A percentile compares a stretch with the other conserved stretches of the same genome.
Evolutionary conservation across 92 coral and sea anemone species (phyloP).

Genomic region (Bergia puertoricense): DNA sequence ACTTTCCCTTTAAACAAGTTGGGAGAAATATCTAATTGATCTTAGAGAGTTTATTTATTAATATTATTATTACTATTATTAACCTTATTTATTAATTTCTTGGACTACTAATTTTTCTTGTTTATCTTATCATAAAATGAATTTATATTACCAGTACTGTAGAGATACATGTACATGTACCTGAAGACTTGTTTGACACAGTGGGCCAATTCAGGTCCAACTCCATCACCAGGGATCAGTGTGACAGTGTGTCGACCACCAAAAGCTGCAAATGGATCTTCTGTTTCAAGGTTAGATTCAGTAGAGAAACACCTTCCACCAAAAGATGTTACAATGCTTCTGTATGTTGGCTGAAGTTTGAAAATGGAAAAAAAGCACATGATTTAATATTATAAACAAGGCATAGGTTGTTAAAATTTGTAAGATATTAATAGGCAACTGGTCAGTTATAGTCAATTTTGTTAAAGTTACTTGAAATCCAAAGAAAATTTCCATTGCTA

Average conservation of each 20-base stretch:
- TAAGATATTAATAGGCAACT: too few relatives aligned
- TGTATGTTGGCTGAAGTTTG: neutral
- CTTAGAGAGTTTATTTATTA: too few relatives aligned
- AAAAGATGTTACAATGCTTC: conserved; percentile 26
- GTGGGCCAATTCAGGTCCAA: conserved; percentile 93
- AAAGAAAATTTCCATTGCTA: too few relatives aligned
- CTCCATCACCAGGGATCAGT: conserved; percentile 97
- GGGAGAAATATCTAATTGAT: too few relatives aligned
- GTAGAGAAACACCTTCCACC: conserved; percentile 18
- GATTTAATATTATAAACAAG: too few relatives aligned
- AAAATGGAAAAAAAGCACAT: neutral
- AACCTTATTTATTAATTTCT: too few relatives aligned
- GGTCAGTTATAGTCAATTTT: too few relatives aligned
- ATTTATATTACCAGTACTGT: neutral
- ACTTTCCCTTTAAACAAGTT: too few relatives aligned
- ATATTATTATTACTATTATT: too few relatives aligned
- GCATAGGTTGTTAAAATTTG: too few relatives aligned
- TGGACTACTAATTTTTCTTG: neutral
- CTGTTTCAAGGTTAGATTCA: conserved; percentile 45
- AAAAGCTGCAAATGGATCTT: conserved; percentile 66
- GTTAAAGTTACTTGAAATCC: too few relatives aligned
- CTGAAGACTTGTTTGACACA: conserved; percentile 92
- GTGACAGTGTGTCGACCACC: conserved; percentile 91
- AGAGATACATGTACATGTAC: conserved; percentile 50
- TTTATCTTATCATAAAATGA: neutral